Evolutionary conservation across 2,797 vertebrate species (phyloP).

Genomic region (Balearica regulorum): DNA sequence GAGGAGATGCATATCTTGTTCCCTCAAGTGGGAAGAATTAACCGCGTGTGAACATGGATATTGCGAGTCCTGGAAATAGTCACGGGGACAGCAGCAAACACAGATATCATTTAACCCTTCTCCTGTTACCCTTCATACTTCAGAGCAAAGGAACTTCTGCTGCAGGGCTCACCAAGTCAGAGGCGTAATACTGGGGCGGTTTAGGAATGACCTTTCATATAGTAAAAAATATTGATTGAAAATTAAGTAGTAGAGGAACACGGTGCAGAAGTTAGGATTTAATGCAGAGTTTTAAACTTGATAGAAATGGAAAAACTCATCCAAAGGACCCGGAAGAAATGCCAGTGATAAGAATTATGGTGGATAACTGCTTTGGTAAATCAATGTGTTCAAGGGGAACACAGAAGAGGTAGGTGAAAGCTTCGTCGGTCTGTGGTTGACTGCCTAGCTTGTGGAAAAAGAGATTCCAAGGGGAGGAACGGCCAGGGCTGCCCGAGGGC

Average conservation of each 20-base stretch:
- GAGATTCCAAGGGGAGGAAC: background rate
- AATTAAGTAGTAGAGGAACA: background rate
- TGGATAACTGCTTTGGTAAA: background rate
- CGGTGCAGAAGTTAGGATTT: background rate
- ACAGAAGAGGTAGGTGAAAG: background rate
- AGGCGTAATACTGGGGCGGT: fast-evolving
- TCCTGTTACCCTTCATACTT: background rate
- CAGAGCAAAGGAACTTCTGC: background rate
- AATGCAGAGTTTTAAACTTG: background rate
- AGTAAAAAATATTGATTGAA: background rate
- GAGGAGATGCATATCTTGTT: background rate
- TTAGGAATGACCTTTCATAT: background rate
- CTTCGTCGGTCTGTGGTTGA: background rate
- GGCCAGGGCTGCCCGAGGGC: background rate
- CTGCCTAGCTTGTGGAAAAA: background rate
- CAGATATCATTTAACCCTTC: background rate
- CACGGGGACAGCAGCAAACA: background rate
- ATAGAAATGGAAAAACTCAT: background rate
- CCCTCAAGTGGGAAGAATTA: background rate
- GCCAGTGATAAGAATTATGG: background rate
- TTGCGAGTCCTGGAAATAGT: background rate
- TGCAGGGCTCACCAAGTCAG: background rate
- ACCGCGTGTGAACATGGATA: background rate
- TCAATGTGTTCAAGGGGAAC: background rate
- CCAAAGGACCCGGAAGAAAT: background rate